Percentiles rank a stretch among this genome's conserved stretches.
These are phyloP conservation scores for Neodiprion pinetum DNA, from an alignment of 1,140 invertebrate genomes.

Conservation along the genomic window DNA sequence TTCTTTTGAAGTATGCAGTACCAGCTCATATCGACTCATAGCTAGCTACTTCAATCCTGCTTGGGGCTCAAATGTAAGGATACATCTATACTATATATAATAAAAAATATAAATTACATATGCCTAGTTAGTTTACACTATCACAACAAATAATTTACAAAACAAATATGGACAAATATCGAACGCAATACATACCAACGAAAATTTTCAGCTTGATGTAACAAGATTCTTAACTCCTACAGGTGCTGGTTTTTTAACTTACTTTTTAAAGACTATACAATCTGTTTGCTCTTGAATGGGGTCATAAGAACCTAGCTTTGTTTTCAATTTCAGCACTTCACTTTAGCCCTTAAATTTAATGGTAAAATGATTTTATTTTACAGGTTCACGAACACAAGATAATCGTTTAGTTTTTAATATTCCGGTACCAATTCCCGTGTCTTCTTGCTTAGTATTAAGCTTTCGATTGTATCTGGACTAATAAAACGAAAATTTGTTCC, in stretches of 20 bases:
- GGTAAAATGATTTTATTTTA: too few relatives aligned
- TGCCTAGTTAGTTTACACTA: background rate
- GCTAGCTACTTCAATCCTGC: slow-evolving; percentile 47
- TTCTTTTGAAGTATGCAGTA: background rate
- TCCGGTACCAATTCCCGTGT: background rate
- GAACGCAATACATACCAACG: too few relatives aligned
- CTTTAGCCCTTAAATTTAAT: too few relatives aligned
- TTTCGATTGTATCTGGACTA: slow-evolving; percentile 12
- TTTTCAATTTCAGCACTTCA: background rate
- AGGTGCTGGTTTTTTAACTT: background rate
- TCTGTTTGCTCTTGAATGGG: background rate
- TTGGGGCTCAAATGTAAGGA: slow-evolving; percentile 58
- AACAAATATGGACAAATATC: background rate
- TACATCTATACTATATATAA: slow-evolving; percentile 36
- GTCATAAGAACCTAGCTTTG: background rate
- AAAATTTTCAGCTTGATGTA: background rate
- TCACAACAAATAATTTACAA: background rate
- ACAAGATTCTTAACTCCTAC: background rate
- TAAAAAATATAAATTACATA: background rate
- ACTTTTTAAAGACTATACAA: background rate
- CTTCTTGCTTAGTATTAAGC: background rate
- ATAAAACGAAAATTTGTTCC: slow-evolving; percentile 48
- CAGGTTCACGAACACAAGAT: background rate
- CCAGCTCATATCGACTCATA: slow-evolving; percentile 38
- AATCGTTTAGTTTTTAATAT: slow-evolving; percentile 1